phyloP scores from a whole-genome alignment of 1,140 invertebrate species.

The Arion vulgaris region DNA sequence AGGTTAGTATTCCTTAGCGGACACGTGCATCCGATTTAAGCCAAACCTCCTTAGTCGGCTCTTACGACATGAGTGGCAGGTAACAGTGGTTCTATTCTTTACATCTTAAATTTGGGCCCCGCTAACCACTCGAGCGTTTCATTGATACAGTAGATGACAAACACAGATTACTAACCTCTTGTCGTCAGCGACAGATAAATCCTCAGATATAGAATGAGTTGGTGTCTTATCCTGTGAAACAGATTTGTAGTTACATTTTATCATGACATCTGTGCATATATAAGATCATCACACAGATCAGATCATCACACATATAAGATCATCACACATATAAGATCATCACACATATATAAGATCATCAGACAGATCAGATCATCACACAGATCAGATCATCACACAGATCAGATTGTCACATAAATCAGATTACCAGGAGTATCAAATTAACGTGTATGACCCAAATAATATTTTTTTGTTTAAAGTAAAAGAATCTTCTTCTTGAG shows the following conservation, averaged over 20 bases:
- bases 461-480: too few species aligned
- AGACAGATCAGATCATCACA: not conserved
- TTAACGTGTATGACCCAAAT: not conserved
- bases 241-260: too few species aligned
- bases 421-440: too few species aligned
- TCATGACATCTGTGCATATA: not conserved
- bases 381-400: not conserved
- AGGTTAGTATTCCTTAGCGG: too few species aligned
- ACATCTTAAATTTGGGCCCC: too few species aligned
- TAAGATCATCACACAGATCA: not conserved
- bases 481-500: too few species aligned
- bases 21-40: too few species aligned
- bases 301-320: not conserved
- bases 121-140: too few species aligned
- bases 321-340: not conserved
- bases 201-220: conserved; percentile 4
- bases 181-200: conserved; percentile 19
- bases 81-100: too few species aligned
- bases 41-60: too few species aligned
- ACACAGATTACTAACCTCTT: conserved; percentile 24
- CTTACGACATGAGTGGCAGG: too few species aligned
- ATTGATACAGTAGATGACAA: too few species aligned
- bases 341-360: not conserved
- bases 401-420: not conserved
- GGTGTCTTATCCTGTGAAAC: conserved; percentile 19